Conservation (phyloP, 2,113 vertebrate species). For the Genyomyrus donnyi region DNA sequence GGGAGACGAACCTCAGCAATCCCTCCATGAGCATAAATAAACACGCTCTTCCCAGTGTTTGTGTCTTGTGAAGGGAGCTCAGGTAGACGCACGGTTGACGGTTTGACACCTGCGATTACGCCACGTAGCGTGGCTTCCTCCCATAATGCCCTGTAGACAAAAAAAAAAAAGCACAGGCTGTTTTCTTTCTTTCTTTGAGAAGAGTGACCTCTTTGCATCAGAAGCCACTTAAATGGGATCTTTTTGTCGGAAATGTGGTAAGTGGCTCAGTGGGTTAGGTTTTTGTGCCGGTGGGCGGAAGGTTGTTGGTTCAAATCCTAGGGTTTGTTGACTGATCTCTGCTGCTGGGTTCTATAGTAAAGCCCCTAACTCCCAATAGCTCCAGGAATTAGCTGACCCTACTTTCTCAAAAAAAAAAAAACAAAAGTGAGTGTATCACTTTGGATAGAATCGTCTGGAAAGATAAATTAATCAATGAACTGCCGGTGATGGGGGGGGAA, state of each 20-base stretch:
- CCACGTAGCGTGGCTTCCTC: conserved; percentile 39
- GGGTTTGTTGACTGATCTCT: background rate
- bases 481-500: background rate
- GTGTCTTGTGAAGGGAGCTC: conserved; percentile 23
- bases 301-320: background rate
- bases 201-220: background rate
- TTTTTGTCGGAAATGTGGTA: background rate
- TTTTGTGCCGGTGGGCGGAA: background rate
- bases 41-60: background rate
- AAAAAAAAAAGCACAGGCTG: background rate
- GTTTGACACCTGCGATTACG: conserved; percentile 28
- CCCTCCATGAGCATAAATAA: conserved; percentile 3
- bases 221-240: background rate
- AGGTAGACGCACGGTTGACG: conserved; percentile 32
- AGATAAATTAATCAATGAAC: background rate
- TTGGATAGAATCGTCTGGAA: background rate
- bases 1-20: conserved; percentile 3
- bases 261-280: background rate
- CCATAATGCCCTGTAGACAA: conserved; percentile 23
- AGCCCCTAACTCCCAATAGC: background rate
- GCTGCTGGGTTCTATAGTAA: background rate
- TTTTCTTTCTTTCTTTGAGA: background rate
- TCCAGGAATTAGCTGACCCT: background rate
- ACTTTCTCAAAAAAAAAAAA: background rate
- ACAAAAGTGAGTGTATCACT: background rate